Base-by-base conservation (phyloP, 2,113 vertebrate genomes). In the Ptyas mucosa region DNA sequence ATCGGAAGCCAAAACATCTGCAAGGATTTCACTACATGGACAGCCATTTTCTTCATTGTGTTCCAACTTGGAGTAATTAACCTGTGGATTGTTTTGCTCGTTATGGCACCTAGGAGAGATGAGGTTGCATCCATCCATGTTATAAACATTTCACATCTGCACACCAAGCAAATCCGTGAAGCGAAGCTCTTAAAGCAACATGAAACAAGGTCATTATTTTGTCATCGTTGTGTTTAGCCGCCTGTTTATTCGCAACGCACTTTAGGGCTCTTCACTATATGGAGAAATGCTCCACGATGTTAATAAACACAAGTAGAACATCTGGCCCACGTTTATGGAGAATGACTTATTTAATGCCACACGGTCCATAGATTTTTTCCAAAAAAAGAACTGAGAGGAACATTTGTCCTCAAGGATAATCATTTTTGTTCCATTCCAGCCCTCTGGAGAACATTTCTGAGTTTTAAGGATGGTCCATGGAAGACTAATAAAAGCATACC, bases 401-500 rank as follows among this genome's bases (percentile, higher is more conserved):
- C 52, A 88, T 95, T 95, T 96, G 91, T 94, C 90, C 52, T 2
- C 10, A 43, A 75, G 90, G 91, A 75, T 88, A 94, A 94, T 26
- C 93, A 75, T 92, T 96, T 92, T 91, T 95, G 92, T 64, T 94
- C 94, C 24, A 0, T 91, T 96, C 43, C 91, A 90, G 91, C 61
- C 91, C 96, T 95, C 95, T 21, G 85, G 96, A 95, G 96, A 93
- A 88, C 92, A 93, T 91, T 92, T 95, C 91, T 92, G 92, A 69
- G 92, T 90, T 89, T 20, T 34, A 89, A 94, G 94, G 94, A 97
- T 96, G 94, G 90, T 94, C 93, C 94, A 93, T 95, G 96, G 94
- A 94, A 95, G 89, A 93, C 94, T 93, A 95, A 95, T 96, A 96
- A 97, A 97, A 97, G 94, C 95, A 96, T 95, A 95, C n/a, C 94